phyloP scores from a whole-genome alignment of 2,113 vertebrate species.

The Protobothrops mucrosquamatus region DNA sequence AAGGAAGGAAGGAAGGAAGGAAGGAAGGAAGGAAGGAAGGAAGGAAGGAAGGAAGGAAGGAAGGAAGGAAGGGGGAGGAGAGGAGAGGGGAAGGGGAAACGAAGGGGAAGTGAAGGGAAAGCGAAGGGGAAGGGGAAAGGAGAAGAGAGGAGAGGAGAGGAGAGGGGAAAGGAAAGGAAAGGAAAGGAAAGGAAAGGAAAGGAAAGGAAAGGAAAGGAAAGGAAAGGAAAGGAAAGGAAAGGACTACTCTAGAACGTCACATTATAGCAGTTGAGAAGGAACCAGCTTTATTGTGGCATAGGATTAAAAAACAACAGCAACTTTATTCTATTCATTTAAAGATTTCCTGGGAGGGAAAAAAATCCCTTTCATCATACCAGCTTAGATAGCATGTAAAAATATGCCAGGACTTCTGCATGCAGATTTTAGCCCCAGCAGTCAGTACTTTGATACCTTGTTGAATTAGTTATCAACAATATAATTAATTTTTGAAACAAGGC shows the following conservation, averaged over 20 bases:
- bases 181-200: no score
- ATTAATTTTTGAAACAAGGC: background rate
- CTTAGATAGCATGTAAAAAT: background rate
- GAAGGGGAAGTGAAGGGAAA: no score
- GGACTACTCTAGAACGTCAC: background rate
- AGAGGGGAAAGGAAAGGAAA: no score
- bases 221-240: no score
- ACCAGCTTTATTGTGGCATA: background rate
- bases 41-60: no score
- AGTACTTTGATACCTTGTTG: background rate
- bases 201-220: rapidly evolving
- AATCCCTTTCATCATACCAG: background rate
- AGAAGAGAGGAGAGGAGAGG: no score
- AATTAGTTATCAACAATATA: background rate
- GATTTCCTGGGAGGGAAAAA: background rate
- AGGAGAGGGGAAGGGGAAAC: rapidly evolving
- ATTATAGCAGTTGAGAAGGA: background rate
- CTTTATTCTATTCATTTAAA: background rate
- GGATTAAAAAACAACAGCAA: background rate
- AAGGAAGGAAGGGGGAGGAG: no score
- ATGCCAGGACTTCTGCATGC: background rate
- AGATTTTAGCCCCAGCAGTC: background rate
- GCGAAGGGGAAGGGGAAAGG: no score
- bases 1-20: no score
- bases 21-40: no score